Conservation (phyloP, 2,113 vertebrate genomes). For the Saccopteryx leptura region DNA sequence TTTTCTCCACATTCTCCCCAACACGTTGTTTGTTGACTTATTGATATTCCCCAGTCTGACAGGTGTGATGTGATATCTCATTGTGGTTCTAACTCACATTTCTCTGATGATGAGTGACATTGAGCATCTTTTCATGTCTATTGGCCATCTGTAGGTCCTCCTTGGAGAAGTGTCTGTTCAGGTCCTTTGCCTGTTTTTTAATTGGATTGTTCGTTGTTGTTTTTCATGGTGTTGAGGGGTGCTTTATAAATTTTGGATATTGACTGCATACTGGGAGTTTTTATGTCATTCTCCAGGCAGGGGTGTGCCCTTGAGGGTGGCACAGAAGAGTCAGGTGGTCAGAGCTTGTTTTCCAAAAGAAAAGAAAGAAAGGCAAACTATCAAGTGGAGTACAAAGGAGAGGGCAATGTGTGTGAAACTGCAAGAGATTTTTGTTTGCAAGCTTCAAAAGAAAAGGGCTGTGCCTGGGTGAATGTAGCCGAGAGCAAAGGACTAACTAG, state of each 20-base stretch:
- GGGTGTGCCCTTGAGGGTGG: neutral
- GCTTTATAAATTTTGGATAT: neutral
- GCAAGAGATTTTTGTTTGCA: slow-evolving; percentile 62
- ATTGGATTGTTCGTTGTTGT: neutral
- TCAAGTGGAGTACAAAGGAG: slow-evolving; percentile 39
- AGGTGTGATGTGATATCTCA: neutral
- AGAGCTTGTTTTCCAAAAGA: slow-evolving; percentile 52
- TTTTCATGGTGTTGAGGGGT: neutral
- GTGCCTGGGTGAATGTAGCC: neutral
- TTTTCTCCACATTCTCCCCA: neutral
- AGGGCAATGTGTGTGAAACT: slow-evolving; percentile 61
- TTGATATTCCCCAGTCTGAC: neutral
- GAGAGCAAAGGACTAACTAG: slow-evolving; percentile 53
- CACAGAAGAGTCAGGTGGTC: slow-evolving; percentile 32
- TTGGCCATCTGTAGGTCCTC: neutral
- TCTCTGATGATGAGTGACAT: neutral
- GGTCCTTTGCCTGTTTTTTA: neutral
- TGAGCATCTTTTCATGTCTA: neutral
- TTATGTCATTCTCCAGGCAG: slow-evolving; percentile 29
- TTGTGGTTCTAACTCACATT: neutral
- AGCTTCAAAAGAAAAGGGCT: slow-evolving; percentile 34
- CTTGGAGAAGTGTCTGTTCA: neutral
- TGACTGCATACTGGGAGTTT: neutral
- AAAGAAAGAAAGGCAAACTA: slow-evolving; percentile 34
- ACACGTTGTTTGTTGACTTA: neutral